Percentiles rank a stretch among this genome's conserved stretches.
Evolutionary conservation across 1,140 invertebrate genomes (phyloP).

Genomic region (Drosophila pachea): DNA sequence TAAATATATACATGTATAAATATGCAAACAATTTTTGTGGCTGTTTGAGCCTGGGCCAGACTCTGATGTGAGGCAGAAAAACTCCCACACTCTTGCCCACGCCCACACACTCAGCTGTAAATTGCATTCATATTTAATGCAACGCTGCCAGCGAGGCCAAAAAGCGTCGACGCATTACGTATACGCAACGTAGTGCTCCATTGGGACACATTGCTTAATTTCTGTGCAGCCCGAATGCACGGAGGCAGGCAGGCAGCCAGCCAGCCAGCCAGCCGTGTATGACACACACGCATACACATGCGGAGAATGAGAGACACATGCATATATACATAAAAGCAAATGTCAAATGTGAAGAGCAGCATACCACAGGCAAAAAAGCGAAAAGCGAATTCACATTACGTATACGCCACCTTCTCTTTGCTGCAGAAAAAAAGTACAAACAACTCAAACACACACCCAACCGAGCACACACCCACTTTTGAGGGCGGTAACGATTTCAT

Average conservation of each 20-base stretch:
- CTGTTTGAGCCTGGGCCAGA: constrained; percentile 50
- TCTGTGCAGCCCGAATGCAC: constrained; percentile 48
- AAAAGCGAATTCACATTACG: constrained; percentile 57
- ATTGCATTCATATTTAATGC: constrained; percentile 78
- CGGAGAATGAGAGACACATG: constrained; percentile 10
- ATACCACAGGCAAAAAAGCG: constrained; percentile 5
- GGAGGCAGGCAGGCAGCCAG: constrained; percentile 21
- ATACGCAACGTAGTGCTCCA: constrained; percentile 70
- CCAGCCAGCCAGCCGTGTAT: constrained; percentile 37
- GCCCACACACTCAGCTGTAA: constrained; percentile 55
- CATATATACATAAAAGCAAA: constrained; percentile 43
- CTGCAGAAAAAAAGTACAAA: constrained; percentile 21
- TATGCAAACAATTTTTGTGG: constrained; percentile 72
- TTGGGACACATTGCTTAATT: constrained; percentile 76
- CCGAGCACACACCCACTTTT: not conserved
- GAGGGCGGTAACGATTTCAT: constrained; percentile 71
- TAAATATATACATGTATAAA: constrained; percentile 46
- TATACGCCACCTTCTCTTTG: constrained; percentile 41
- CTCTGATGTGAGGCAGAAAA: constrained; percentile 14
- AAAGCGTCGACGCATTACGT: constrained; percentile 66
- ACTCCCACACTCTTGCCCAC: constrained; percentile 14
- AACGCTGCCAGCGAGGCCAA: constrained; percentile 47
- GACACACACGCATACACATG: constrained; percentile 49
- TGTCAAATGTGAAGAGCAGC: constrained; percentile 62
- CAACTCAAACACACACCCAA: too few relatives aligned